A percentile compares a stretch with the other conserved stretches of the same genome.
Conservation (phyloP, 2,113 vertebrate species). For the Gasterosteus aculeatus region DNA sequence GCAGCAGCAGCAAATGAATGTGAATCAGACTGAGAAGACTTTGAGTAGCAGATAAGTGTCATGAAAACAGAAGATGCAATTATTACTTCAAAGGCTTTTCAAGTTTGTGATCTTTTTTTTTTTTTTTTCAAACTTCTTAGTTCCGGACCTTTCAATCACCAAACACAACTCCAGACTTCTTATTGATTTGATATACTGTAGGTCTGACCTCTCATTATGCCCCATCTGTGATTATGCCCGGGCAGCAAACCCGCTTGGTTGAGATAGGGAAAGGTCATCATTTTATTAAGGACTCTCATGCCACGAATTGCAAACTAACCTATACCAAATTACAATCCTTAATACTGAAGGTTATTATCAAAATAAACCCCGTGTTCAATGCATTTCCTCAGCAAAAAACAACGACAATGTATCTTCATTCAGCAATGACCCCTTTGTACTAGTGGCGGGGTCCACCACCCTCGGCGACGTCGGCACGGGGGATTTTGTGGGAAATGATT, state of each 20-base stretch:
- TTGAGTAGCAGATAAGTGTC: conserved; percentile 10
- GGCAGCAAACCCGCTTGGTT: not conserved
- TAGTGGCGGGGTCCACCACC: no score
- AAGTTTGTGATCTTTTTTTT: conserved; percentile 6
- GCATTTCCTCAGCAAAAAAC: not conserved
- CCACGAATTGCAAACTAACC: not conserved
- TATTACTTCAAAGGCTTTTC: conserved; percentile 32
- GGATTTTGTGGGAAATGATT: no score
- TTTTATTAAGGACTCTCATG: not conserved
- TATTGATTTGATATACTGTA: not conserved
- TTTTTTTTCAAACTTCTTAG: conserved; percentile 10
- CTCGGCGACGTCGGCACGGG: no score
- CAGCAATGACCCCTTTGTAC: not conserved
- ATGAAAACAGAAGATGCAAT: conserved; percentile 22
- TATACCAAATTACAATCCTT: not conserved
- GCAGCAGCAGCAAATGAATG: conserved; percentile 34
- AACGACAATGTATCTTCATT: not conserved
- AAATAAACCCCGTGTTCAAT: not conserved
- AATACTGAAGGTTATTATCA: not conserved
- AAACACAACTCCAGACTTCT: not conserved
- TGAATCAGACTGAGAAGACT: conserved; percentile 33
- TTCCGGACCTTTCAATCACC: not conserved
- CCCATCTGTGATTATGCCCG: not conserved
- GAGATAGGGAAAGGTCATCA: not conserved
- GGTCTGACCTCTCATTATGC: not conserved